A percentile compares a stretch with the other conserved stretches of the same genome.
Evolutionary conservation across 2,888 invertebrate genomes (phyloP).

Genomic region (Epinotia nisella): DNA sequence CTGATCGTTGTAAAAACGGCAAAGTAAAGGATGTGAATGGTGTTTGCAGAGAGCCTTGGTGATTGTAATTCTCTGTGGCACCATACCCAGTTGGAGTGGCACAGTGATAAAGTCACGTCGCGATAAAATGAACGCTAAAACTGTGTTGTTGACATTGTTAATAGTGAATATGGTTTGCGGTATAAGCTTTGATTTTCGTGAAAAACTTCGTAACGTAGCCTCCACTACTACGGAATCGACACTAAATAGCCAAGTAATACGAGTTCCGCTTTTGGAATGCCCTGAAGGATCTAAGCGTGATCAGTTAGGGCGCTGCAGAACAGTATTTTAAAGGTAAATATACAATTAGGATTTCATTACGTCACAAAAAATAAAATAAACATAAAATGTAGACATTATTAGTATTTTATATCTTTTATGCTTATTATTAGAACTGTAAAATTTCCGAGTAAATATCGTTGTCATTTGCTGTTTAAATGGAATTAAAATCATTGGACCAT

Average conservation of each 20-base stretch:
- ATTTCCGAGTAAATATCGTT: too few relatives aligned
- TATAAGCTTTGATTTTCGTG: constrained; percentile 62
- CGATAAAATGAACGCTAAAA: constrained; percentile 68
- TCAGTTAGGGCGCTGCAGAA: constrained; percentile 60
- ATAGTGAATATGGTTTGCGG: constrained; percentile 51
- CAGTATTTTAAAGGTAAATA: constrained; percentile 58
- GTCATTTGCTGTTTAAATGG: too few relatives aligned
- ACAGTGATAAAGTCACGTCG: constrained; percentile 60
- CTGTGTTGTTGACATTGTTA: constrained; percentile 54
- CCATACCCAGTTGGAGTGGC: constrained; percentile 50
- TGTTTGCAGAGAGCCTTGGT: constrained; percentile 71
- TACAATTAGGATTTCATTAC: too few relatives aligned
- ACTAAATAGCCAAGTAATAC: constrained; percentile 65
- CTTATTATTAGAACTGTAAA: too few relatives aligned
- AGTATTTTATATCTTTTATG: too few relatives aligned
- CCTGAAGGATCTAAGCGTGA: constrained; percentile 63
- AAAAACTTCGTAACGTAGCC: constrained; percentile 55
- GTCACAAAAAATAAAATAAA: too few relatives aligned
- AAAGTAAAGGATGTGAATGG: constrained; percentile 65
- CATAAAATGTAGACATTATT: too few relatives aligned
- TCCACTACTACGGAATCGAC: constrained; percentile 50
- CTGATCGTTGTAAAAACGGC: constrained; percentile 56
- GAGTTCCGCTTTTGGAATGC: constrained; percentile 67
- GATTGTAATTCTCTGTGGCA: constrained; percentile 51
- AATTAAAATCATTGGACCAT: too few relatives aligned